Evolutionary conservation across 2,888 invertebrate genomes (phyloP).

Genomic region (Agrilus mali): DNA sequence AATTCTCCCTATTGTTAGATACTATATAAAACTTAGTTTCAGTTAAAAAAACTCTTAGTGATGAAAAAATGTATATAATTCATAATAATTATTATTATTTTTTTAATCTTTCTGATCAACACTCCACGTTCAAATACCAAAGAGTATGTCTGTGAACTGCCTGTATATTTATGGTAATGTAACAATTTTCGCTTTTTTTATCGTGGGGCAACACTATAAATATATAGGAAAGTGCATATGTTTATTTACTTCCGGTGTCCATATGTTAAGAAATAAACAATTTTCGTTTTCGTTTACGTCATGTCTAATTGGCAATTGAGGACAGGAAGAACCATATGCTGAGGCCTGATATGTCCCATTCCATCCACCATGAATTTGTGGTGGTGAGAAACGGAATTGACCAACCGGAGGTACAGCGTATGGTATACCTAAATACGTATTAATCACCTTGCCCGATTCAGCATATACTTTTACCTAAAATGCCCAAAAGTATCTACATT

Average conservation of each 20-base stretch:
- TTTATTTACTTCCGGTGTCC: conserved; percentile 61
- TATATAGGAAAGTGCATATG: background rate
- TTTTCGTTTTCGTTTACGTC: conserved; percentile 49
- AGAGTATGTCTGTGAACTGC: too few species aligned
- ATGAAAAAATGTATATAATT: too few species aligned
- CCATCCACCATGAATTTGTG: conserved; percentile 59
- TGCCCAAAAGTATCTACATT: background rate
- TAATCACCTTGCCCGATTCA: conserved; percentile 48
- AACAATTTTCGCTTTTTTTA: too few species aligned
- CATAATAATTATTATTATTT: too few species aligned
- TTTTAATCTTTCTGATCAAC: too few species aligned
- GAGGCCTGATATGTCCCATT: conserved; percentile 56
- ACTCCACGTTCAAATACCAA: too few species aligned
- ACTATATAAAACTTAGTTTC: too few species aligned
- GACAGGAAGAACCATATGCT: conserved; percentile 57
- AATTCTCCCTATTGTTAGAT: too few species aligned
- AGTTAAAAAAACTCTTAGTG: too few species aligned
- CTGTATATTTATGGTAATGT: too few species aligned
- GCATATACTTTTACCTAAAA: conserved; percentile 53
- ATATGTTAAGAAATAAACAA: conserved; percentile 83
- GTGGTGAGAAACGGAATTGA: conserved; percentile 60
- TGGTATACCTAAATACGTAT: conserved; percentile 66
- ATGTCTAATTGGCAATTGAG: conserved; percentile 38
- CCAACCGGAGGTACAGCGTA: conserved; percentile 68
- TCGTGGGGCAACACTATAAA: background rate